Conservation (phyloP, 2,888 invertebrate genomes). For the Spicauda simplicius region DNA sequence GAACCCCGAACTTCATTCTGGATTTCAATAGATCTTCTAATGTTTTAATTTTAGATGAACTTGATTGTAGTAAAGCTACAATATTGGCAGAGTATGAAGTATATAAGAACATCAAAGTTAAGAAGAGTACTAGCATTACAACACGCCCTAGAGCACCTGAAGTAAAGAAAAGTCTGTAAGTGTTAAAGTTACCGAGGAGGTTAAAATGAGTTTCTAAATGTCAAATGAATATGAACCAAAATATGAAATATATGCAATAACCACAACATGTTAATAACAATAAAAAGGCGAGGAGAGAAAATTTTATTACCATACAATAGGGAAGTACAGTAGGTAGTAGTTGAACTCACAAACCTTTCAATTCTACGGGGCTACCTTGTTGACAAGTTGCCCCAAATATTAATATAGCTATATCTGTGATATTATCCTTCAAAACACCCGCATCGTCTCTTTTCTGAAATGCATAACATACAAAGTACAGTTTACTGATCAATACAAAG, state of each 20-base stretch:
- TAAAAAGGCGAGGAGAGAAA: no score
- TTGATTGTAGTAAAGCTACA: conserved; percentile 89
- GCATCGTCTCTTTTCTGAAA: conserved; percentile 60
- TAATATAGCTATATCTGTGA: conserved; percentile 80
- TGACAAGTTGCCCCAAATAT: conserved; percentile 87
- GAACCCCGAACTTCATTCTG: conserved; percentile 87
- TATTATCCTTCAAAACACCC: conserved; percentile 66
- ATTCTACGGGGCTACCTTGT: conserved; percentile 83
- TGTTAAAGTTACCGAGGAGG: no score
- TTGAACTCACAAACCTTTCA: conserved; percentile 62
- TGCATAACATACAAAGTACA: neutral
- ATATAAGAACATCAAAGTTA: conserved; percentile 88
- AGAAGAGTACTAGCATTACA: conserved; percentile 86
- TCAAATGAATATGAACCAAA: no score
- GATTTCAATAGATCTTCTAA: conserved; percentile 87
- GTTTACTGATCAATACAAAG: no score
- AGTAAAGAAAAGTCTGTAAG: conserved; percentile 34
- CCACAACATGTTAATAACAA: no score
- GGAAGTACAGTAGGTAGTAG: no score
- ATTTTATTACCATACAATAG: no score
- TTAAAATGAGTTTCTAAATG: no score
- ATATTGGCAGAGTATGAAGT: conserved; percentile 91
- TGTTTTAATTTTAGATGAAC: conserved; percentile 87
- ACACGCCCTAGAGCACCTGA: conserved; percentile 83
- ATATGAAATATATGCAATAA: no score